Evolutionary conservation across 2,797 vertebrate genomes (phyloP).

Genomic region (Eidolon dupreanum): DNA sequence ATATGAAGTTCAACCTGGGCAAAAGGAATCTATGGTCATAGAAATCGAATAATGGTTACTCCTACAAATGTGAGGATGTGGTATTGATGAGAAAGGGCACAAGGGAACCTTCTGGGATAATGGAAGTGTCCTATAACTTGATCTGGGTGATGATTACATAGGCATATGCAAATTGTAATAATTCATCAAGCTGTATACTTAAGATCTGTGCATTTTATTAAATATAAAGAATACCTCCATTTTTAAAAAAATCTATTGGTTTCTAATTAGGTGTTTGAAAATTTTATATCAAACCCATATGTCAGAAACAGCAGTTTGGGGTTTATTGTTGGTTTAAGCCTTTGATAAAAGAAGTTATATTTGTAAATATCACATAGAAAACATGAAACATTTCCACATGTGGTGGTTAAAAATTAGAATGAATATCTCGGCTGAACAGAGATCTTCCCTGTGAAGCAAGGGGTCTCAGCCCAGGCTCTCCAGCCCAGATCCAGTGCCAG

Average conservation of each 20-base stretch:
- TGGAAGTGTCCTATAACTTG: not conserved
- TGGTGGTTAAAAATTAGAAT: too few relatives aligned
- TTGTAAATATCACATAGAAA: constrained; percentile 69
- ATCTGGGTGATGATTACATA: not conserved
- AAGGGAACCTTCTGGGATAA: not conserved
- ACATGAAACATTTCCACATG: constrained; percentile 47
- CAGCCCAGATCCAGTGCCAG: too few relatives aligned
- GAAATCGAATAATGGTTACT: not conserved
- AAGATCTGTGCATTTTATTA: constrained; percentile 27
- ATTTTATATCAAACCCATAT: constrained; percentile 59
- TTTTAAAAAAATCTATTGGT: constrained; percentile 13
- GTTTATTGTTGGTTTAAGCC: constrained; percentile 75
- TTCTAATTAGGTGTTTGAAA: constrained; percentile 66
- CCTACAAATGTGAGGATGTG: not conserved
- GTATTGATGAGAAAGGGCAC: not conserved
- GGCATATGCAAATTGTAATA: constrained; percentile 20
- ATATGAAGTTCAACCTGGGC: not conserved
- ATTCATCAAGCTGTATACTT: not conserved
- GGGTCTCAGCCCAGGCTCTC: too few relatives aligned
- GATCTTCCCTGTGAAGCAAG: too few relatives aligned
- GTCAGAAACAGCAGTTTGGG: constrained; percentile 40
- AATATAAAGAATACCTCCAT: constrained; percentile 10
- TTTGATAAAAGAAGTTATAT: constrained; percentile 74
- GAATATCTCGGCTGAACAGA: too few relatives aligned
- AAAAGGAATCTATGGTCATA: not conserved